Base-by-base conservation (phyloP, 2,888 invertebrate species). In the Acrobeloides nanus region DNA sequence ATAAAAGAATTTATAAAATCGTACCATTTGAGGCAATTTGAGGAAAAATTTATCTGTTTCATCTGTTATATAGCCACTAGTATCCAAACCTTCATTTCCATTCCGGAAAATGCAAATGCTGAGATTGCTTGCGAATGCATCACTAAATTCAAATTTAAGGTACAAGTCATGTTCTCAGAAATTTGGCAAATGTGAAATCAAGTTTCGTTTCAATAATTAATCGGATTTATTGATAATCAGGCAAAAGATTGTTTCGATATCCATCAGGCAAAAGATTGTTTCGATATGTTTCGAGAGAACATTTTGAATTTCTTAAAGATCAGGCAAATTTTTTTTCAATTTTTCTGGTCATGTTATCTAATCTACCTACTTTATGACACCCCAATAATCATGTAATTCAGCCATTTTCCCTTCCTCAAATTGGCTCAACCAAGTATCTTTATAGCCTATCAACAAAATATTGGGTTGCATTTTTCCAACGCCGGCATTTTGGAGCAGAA, bases 111-210 rank as follows among this genome's bases (percentile, higher is more conserved):
- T 83, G 6, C 87, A 89, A 15, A 92, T 83, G 4, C 89, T 87
- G 79, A 89, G 81, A 75, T 90, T 86, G 77, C 89, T 83, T 76
- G 93, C 92, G 59, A 95, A 80, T 0, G 92, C 89, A 80, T 88
- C 86, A 74, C 86, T 86, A 75, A 63, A 68, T 46, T 38, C 45
- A 29, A 10, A 5, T 10, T 10, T 6, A 8, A 15, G 18, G 18
- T 35, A 35, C n/a, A n/a, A n/a, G n/a, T n/a, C n/a, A n/a, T n/a
- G n/a, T n/a, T n/a, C n/a, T n/a, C n/a, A n/a, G n/a, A n/a, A n/a
- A n/a, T n/a, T n/a, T n/a, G n/a, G n/a, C n/a, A 8, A 12, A 23
- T 29, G 24, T 40, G 18, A 10, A 35, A 8, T 35, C n/a, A n/a
- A n/a, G n/a, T n/a, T n/a, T n/a, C n/a, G n/a, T n/a, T n/a, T n/a